A percentile compares a stretch with the other conserved stretches of the same genome.
These are phyloP conservation scores for Sebastiscus tertius DNA, from an alignment of 2,797 vertebrate genomes.

Conservation along the genomic window DNA sequence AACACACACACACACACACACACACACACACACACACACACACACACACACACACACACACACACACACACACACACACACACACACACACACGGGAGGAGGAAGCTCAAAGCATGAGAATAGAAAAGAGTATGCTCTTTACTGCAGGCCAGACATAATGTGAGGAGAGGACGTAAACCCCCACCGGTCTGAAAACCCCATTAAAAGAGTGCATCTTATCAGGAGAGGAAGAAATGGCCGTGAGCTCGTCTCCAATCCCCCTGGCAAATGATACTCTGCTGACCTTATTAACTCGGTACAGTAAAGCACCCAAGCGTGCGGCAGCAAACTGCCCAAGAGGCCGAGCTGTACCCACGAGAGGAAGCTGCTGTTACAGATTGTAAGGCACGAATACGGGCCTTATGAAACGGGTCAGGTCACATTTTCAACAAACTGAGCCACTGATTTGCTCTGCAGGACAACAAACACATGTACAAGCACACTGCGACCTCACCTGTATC, in stretches of 20 bases:
- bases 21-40: neutral
- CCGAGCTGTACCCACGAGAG: conserved; percentile 50
- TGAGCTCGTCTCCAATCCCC: conserved; percentile 56
- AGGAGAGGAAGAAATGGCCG: conserved; percentile 49
- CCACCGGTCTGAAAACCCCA: conserved; percentile 62
- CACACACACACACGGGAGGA: too few species aligned
- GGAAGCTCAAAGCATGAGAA: conserved; percentile 23
- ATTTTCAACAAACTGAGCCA: conserved; percentile 16
- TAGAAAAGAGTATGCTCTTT: conserved; percentile 32
- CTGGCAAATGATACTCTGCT: conserved; percentile 62
- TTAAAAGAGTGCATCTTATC: conserved; percentile 72
- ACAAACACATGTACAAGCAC: neutral
- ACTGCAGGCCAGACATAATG: conserved; percentile 50
- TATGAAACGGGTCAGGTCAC: conserved; percentile 33
- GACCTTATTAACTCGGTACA: conserved; percentile 78
- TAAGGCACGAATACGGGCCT: conserved; percentile 19
- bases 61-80: neutral
- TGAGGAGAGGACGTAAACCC: conserved; percentile 46
- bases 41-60: neutral
- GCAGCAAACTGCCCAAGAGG: conserved; percentile 65
- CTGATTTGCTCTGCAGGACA: neutral
- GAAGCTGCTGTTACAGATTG: conserved; percentile 40
- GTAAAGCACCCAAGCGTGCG: conserved; percentile 68
- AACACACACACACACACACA: conserved; percentile 5
- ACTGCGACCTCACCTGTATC: conserved; percentile 89